Conservation (phyloP, 2,113 vertebrate species). For the Spizaetus ornatus region DNA sequence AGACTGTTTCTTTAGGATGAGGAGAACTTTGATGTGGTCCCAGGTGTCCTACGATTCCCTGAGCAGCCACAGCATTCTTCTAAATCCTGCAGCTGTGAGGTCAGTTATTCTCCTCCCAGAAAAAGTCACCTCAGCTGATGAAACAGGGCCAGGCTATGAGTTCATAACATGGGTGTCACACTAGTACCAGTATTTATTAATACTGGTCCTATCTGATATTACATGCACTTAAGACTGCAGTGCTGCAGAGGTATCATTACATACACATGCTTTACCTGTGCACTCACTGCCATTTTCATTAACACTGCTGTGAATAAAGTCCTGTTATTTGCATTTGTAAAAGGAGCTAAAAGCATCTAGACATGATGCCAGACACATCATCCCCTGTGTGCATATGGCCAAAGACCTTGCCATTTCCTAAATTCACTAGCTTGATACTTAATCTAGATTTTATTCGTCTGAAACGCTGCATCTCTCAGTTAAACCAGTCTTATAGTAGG, state of each 20-base stretch:
- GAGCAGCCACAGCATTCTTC: background rate
- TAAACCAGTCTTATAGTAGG: background rate
- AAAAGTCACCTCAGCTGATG: background rate
- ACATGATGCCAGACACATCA: background rate
- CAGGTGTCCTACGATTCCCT: no score
- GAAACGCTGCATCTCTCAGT: background rate
- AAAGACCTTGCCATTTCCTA: background rate
- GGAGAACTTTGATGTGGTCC: accelerated
- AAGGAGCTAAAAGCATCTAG: background rate
- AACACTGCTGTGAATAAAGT: background rate
- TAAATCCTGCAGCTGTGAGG: background rate
- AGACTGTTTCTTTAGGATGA: background rate
- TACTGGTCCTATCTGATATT: background rate
- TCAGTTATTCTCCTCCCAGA: background rate
- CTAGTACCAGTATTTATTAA: background rate
- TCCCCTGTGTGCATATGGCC: background rate
- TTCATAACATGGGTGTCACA: no score
- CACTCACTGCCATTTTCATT: accelerated
- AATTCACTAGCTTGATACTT: background rate
- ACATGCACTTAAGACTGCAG: background rate
- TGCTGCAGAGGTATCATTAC: background rate
- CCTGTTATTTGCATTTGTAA: background rate
- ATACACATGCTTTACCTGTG: background rate
- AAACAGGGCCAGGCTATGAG: background rate
- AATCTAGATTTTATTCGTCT: background rate